A percentile compares a stretch with the other conserved stretches of the same genome.
These are phyloP conservation scores for Pseudobourletiella spinata DNA, from an alignment of 1,140 invertebrate species.

Conservation along the genomic window DNA sequence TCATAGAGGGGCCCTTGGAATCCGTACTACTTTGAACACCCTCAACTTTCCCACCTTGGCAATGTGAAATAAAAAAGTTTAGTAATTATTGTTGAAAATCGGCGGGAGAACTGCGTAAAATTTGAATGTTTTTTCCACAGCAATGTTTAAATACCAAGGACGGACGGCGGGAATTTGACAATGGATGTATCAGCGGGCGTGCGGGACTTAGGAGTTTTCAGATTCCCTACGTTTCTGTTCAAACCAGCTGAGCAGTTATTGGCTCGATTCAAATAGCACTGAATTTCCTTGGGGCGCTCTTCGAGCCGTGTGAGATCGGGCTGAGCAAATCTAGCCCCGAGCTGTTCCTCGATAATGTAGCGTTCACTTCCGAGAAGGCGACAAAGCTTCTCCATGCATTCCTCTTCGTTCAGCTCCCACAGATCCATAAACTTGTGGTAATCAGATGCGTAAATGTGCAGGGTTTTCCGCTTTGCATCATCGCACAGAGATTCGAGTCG, in stretches of 20 bases:
- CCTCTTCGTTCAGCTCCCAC: constrained; percentile 28
- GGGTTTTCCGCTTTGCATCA: constrained; percentile 15
- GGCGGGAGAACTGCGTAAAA: too few relatives aligned
- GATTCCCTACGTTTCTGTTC: too few relatives aligned
- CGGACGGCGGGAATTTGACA: too few relatives aligned
- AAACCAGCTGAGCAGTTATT: not conserved
- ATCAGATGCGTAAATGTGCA: constrained; percentile 11
- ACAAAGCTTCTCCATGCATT: constrained; percentile 15
- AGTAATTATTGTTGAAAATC: too few relatives aligned
- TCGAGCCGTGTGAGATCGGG: constrained; percentile 10
- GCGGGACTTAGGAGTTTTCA: too few relatives aligned
- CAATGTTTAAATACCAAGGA: too few relatives aligned
- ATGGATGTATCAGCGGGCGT: too few relatives aligned
- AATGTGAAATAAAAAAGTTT: too few relatives aligned
- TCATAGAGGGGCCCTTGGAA: too few relatives aligned
- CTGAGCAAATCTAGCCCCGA: constrained; percentile 7
- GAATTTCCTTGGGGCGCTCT: constrained; percentile 24
- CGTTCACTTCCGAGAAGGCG: constrained; percentile 21
- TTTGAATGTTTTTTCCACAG: too few relatives aligned
- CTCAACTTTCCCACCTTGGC: too few relatives aligned
- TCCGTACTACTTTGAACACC: too few relatives aligned
- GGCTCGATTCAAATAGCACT: not conserved
- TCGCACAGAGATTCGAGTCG: constrained; percentile 12
- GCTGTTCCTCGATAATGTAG: constrained; percentile 24
- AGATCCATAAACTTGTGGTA: constrained; percentile 31